phyloP scores from a whole-genome alignment of 2,113 vertebrate species.

The Osmerus eperlanus region DNA sequence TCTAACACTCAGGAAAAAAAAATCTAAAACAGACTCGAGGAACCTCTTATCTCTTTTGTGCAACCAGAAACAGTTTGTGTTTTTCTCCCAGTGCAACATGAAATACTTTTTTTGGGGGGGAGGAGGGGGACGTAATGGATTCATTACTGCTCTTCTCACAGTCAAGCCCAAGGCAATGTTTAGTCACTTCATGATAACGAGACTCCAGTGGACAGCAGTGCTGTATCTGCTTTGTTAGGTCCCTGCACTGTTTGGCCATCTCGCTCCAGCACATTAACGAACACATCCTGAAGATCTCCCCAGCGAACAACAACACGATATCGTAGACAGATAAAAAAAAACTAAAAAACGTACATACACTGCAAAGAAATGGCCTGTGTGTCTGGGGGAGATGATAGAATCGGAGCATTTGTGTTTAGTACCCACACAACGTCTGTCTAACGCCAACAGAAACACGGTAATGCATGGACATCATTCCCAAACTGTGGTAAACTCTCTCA shows the following conservation, averaged over 20 bases:
- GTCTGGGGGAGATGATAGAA: too few species aligned
- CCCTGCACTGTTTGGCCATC: conserved; percentile 25
- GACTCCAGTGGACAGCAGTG: conserved; percentile 56
- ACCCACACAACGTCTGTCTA: too few species aligned
- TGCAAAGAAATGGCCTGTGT: too few species aligned
- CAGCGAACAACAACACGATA: conserved; percentile 23
- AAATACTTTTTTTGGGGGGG: conserved; percentile 35
- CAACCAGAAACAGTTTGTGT: conserved; percentile 27
- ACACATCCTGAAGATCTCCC: background rate
- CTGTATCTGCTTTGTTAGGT: conserved; percentile 60
- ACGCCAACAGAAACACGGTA: background rate
- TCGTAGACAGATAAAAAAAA: too few species aligned
- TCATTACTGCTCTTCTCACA: conserved; percentile 57
- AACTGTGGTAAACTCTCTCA: conserved; percentile 22
- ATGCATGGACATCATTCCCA: conserved; percentile 23
- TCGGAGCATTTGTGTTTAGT: too few species aligned
- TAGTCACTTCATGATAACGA: conserved; percentile 68
- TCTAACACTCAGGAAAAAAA: too few species aligned
- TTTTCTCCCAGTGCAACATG: conserved; percentile 34
- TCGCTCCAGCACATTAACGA: conserved; percentile 17
- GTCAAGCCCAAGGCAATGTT: conserved; percentile 56
- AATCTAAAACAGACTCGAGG: too few species aligned
- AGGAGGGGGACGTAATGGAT: conserved; percentile 46
- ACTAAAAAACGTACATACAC: too few species aligned
- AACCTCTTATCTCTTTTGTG: conserved; percentile 36